Conservation (phyloP, 2,888 invertebrate species). For the Hydrotaea diabolus region DNA sequence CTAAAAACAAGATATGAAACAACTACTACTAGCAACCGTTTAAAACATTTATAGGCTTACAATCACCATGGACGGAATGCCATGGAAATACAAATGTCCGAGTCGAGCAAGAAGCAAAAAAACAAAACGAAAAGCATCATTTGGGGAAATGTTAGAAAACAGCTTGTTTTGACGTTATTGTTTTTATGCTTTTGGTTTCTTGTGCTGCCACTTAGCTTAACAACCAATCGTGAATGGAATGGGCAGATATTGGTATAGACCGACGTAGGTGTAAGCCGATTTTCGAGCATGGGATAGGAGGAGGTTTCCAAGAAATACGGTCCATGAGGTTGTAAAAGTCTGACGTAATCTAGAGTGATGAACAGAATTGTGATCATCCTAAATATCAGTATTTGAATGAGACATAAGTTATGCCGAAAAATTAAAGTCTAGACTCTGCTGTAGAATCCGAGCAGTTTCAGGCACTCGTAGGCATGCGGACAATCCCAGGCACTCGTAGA, state of each 20-base stretch:
- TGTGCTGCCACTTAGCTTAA: constrained; percentile 18
- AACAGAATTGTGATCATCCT: too few relatives aligned
- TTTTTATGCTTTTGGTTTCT: constrained; percentile 24
- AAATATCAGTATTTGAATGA: too few relatives aligned
- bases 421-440: too few relatives aligned
- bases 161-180: constrained; percentile 45
- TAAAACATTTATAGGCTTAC: constrained; percentile 54
- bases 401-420: too few relatives aligned
- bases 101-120: not conserved
- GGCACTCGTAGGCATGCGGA: too few relatives aligned
- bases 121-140: not conserved
- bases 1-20: constrained; percentile 22
- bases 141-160: constrained; percentile 43
- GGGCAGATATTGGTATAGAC: not conserved
- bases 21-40: constrained; percentile 27
- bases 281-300: too few relatives aligned
- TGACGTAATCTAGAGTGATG: too few relatives aligned
- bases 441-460: too few relatives aligned
- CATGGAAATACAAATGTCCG: constrained; percentile 12
- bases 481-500: too few relatives aligned
- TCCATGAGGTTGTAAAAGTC: too few relatives aligned
- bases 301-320: too few relatives aligned
- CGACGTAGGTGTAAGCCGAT: too few relatives aligned
- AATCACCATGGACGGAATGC: not conserved
- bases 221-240: constrained; percentile 24